Conservation (phyloP, 2,113 vertebrate genomes). For the Condylura cristata region DNA sequence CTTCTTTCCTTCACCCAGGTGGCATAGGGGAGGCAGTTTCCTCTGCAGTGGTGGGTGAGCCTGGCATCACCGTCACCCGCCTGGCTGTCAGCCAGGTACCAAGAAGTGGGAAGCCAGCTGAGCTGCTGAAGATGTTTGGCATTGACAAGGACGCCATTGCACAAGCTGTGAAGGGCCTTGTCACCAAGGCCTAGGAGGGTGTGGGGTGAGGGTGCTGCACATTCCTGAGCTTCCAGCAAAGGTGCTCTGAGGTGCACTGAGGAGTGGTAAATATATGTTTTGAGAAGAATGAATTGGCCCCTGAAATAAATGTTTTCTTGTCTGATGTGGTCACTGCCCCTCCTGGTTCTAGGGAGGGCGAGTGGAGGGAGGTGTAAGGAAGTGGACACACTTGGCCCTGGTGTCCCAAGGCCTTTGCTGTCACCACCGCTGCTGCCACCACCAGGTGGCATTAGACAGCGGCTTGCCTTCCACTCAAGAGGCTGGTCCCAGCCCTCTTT, state of each 20-base stretch:
- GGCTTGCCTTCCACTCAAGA: background rate
- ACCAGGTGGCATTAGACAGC: fast-evolving
- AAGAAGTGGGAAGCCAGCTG: conserved; percentile 91
- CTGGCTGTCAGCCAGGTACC: conserved; percentile 92
- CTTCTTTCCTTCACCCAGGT: conserved; percentile 81
- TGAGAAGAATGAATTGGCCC: conserved; percentile 43
- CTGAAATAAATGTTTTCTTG: background rate
- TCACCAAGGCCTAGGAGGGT: conserved; percentile 86
- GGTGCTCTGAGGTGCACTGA: conserved; percentile 36
- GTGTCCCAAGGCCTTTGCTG: background rate
- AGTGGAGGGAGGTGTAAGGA: fast-evolving
- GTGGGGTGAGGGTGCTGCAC: background rate
- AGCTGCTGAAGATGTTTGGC: conserved; percentile 95
- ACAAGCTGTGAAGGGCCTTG: conserved; percentile 89
- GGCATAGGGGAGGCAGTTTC: conserved; percentile 94
- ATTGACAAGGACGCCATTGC: conserved; percentile 94
- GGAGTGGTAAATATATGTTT: conserved; percentile 70
- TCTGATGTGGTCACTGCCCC: background rate
- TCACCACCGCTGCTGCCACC: background rate
- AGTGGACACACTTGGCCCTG: background rate
- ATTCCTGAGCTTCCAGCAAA: conserved; percentile 31
- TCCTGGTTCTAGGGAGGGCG: background rate
- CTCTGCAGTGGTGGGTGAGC: conserved; percentile 89
- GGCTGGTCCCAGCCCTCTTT: background rate
- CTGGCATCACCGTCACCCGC: conserved; percentile 88